Conservation (phyloP, 2,797 vertebrate genomes). For the Sphenodon punctatus region DNA sequence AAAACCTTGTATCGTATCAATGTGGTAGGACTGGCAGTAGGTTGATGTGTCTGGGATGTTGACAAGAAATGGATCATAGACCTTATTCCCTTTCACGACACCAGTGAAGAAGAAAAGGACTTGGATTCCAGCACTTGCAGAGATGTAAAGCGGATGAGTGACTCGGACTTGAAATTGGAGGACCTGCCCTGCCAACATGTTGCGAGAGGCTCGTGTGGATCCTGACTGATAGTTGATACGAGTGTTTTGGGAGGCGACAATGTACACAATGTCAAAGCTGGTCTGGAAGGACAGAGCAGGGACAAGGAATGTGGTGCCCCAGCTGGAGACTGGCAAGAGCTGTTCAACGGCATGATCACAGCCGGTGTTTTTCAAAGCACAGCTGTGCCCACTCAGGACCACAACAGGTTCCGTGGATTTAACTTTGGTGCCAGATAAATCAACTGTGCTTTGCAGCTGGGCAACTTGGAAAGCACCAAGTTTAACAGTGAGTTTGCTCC, state of each 20-base stretch:
- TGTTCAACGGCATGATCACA: conserved; percentile 79
- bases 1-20: conserved; percentile 59
- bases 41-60: conserved; percentile 64
- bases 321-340: conserved; percentile 68
- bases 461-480: conserved; percentile 69
- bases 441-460: conserved; percentile 58
- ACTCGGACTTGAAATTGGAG: neutral
- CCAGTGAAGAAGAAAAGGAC: conserved; percentile 78
- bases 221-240: neutral
- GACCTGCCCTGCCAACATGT: neutral
- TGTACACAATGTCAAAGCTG: neutral
- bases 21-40: conserved; percentile 74
- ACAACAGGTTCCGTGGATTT: conserved; percentile 66
- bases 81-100: fast-evolving
- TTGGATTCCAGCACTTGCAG: conserved; percentile 67
- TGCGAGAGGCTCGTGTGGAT: neutral
- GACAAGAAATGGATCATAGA: conserved; percentile 76
- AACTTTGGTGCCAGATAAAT: conserved; percentile 65
- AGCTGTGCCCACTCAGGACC: conserved; percentile 73
- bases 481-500: conserved; percentile 27
- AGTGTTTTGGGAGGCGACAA: neutral
- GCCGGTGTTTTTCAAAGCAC: conserved; percentile 61
- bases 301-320: conserved; percentile 74
- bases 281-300: conserved; percentile 51
- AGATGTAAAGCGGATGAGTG: neutral